These are phyloP conservation scores for Drosophila rufa DNA, from an alignment of 1,140 invertebrate species.

Conservation along the genomic window DNA sequence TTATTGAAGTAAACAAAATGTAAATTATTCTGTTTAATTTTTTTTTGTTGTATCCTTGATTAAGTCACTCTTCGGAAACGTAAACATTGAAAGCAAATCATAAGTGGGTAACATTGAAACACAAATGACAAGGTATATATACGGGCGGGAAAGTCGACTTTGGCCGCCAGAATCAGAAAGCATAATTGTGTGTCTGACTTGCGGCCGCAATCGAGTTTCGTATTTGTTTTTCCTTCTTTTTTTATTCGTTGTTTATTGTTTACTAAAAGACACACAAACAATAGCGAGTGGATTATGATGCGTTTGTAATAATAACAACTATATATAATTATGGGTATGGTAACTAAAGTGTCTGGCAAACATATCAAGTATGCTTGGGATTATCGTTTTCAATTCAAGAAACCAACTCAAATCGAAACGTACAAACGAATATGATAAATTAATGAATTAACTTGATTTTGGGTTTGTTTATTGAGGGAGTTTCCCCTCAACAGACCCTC, in stretches of 20 bases:
- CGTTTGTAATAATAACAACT: conserved; percentile 39
- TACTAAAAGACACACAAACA: conserved; percentile 73
- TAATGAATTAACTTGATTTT: conserved; percentile 1
- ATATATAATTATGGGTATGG: conserved; percentile 30
- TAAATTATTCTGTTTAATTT: conserved; percentile 46
- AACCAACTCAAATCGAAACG: conserved; percentile 40
- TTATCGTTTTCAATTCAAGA: conserved; percentile 38
- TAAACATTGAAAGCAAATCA: conserved; percentile 78
- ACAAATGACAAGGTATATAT: conserved; percentile 47
- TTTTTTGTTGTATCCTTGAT: conserved; percentile 39
- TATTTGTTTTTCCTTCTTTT: conserved; percentile 15
- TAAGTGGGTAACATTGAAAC: conserved; percentile 74
- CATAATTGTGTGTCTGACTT: conserved; percentile 52
- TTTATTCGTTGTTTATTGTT: conserved; percentile 9
- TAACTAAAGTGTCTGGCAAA: conserved; percentile 25
- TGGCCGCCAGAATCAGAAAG: conserved; percentile 37
- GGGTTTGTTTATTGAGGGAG: conserved; percentile 12
- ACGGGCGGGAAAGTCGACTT: conserved; percentile 51
- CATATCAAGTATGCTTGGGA: conserved; percentile 29
- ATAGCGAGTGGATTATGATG: conserved; percentile 83
- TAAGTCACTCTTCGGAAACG: conserved; percentile 62
- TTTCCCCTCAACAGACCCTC: conserved; percentile 8
- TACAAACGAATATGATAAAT: conserved; percentile 32
- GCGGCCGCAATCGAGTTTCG: conserved; percentile 52
- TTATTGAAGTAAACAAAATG: conserved; percentile 85